phyloP scores from a whole-genome alignment of 2,888 invertebrate genomes.

The Mesorhabditis spiculigera region DNA sequence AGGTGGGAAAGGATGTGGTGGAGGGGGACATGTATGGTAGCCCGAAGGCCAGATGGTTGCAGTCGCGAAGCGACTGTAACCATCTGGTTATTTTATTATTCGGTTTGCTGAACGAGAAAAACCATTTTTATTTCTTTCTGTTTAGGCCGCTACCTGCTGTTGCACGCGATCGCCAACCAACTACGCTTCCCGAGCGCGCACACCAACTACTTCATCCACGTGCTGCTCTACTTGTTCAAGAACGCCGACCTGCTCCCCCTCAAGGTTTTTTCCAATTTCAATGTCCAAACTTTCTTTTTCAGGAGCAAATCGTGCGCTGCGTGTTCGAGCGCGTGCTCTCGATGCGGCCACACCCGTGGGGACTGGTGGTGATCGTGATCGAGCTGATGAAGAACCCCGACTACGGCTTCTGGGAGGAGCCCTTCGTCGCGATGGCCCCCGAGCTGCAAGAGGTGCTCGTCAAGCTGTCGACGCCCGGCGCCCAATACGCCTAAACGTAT shows the following conservation, averaged over 20 bases:
- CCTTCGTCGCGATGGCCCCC: constrained; percentile 96
- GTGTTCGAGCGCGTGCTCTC: constrained; percentile 85
- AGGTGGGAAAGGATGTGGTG: too few relatives aligned
- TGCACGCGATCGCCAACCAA: constrained; percentile 96
- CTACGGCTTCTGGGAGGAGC: constrained; percentile 96
- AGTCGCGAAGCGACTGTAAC: too few relatives aligned
- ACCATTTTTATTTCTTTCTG: background rate
- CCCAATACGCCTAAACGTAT: too few relatives aligned
- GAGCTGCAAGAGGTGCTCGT: constrained; percentile 63
- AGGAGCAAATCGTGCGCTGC: too few relatives aligned
- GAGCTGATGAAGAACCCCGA: constrained; percentile 95
- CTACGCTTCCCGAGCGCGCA: constrained; percentile 96
- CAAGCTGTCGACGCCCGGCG: too few relatives aligned
- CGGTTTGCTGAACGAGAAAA: too few relatives aligned
- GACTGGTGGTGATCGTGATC: constrained; percentile 90
- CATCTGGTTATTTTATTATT: too few relatives aligned
- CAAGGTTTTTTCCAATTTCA: background rate
- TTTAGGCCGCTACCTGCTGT: constrained; percentile 78
- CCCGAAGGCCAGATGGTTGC: too few relatives aligned
- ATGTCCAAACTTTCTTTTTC: background rate
- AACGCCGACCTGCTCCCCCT: constrained; percentile 65
- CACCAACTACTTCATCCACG: constrained; percentile 97
- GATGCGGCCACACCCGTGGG: constrained; percentile 97
- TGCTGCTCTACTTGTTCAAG: constrained; percentile 87
- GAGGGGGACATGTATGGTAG: too few relatives aligned